These are phyloP conservation scores for Percina caprodes DNA, from an alignment of 2,113 vertebrate genomes.

Conservation along the genomic window DNA sequence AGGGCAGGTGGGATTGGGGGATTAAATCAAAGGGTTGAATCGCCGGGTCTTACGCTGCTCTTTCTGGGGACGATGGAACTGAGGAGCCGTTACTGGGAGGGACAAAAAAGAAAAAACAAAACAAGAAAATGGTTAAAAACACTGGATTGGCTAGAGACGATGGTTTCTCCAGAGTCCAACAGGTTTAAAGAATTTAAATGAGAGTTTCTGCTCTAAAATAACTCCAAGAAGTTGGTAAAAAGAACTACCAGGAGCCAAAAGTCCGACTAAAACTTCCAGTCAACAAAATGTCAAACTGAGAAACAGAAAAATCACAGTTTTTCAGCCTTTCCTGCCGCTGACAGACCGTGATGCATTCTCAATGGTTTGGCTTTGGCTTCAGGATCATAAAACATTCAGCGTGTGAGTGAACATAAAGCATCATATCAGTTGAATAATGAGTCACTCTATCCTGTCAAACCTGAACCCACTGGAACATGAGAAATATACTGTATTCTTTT, in stretches of 20 bases:
- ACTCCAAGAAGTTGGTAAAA: not conserved
- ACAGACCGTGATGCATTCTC: not conserved
- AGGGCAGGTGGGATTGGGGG: conserved; percentile 5
- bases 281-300: not conserved
- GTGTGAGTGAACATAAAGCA: not conserved
- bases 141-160: not conserved
- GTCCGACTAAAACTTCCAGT: not conserved
- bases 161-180: not conserved
- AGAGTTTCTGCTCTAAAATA: not conserved
- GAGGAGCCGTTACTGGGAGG: conserved; percentile 82
- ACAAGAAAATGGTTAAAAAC: conserved; percentile 51
- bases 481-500: not conserved
- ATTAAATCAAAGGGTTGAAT: conserved; percentile 40
- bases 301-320: not conserved
- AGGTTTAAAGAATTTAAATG: not conserved
- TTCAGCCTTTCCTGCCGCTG: not conserved
- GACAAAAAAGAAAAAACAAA: conserved; percentile 58
- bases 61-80: conserved; percentile 74
- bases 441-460: not conserved
- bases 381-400: not conserved
- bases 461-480: not conserved
- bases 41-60: conserved; percentile 79
- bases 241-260: not conserved
- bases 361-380: not conserved
- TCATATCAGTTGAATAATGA: not conserved